Percentiles rank a stretch among this genome's conserved stretches.
Evolutionary conservation across 2,888 invertebrate species (phyloP).

Genomic region (Melanostoma scalare): DNA sequence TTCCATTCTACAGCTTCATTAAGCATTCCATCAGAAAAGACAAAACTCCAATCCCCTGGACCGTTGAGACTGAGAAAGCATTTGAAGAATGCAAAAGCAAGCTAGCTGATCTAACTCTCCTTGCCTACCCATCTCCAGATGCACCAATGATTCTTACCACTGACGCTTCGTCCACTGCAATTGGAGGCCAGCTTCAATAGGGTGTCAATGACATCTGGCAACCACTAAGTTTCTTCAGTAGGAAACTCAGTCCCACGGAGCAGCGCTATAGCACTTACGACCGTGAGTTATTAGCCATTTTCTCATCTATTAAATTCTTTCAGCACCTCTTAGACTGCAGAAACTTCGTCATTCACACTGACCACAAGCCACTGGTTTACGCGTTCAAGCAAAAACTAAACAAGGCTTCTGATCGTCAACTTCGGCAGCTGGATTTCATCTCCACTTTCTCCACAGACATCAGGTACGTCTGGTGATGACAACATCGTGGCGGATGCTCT

Average conservation of each 20-base stretch:
- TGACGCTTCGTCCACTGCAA: constrained; percentile 27
- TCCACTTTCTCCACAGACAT: no score
- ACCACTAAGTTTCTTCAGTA: constrained; percentile 79
- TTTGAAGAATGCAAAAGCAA: constrained; percentile 28
- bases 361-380: not conserved
- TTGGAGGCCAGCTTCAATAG: constrained; percentile 72
- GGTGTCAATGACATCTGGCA: constrained; percentile 74
- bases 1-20: not conserved
- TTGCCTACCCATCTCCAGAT: constrained; percentile 9
- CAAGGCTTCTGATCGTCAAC: no score
- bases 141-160: constrained; percentile 5
- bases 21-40: constrained; percentile 6
- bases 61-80: not conserved
- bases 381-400: not conserved
- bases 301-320: not conserved
- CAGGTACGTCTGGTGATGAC: no score
- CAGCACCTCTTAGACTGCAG: not conserved
- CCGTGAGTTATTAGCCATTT: constrained; percentile 75
- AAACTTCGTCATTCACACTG: not conserved
- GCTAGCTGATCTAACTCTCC: constrained; percentile 2
- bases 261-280: constrained; percentile 79
- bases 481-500: no score
- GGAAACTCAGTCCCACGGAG: constrained; percentile 76
- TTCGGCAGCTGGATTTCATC: no score
- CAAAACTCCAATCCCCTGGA: not conserved